Base-by-base conservation (phyloP, 1,140 invertebrate species). In the Onthophagus taurus region DNA sequence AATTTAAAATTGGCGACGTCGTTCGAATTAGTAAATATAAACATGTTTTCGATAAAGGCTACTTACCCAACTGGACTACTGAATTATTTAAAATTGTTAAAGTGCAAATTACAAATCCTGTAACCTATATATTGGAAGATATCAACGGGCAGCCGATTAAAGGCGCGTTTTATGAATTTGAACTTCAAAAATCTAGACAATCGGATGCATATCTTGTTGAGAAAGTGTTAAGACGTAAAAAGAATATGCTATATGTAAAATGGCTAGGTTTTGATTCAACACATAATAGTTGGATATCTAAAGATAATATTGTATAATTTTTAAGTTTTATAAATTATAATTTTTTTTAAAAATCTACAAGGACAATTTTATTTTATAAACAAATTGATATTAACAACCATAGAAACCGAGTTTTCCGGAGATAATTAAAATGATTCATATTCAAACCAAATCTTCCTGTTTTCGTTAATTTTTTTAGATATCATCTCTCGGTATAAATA, bases 161-260 rank as follows among this genome's bases (percentile, higher is more conserved):
- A 30, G 57, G 57, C 7, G 31, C 47, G 8, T 62, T 62, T 51
- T 61, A 62, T 44, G 41, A 52, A 47, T 13, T 52, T 35, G 57
- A 63, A 50, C 24, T 61, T 17, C 39, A 44, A 16, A 49, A 44
- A 48, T 47, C 51, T 12, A 53, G 47, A 50, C 42, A 58, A 49
- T 44, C 44, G 16, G 52, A 64, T 45, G 47, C 57, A 38, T 59
- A 61, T 53, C 36, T 64, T 16, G 50, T 61, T 31, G 54, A 59
- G 45, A 61, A 60, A 45, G 49, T 63, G 14, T 19, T 63, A 23
- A 39, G 47, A 42, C 53, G 41, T 41, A 48, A 55, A 43, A 52
- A 42, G 19, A 45, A 62, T 44, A 54, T 57, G 42, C 23, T 59
- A 17, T 61, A 47, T 35, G 54, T 61, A 30, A 57, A 58, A 42